phyloP scores from a whole-genome alignment of 1,140 invertebrate species.

The Magallana angulata region DNA sequence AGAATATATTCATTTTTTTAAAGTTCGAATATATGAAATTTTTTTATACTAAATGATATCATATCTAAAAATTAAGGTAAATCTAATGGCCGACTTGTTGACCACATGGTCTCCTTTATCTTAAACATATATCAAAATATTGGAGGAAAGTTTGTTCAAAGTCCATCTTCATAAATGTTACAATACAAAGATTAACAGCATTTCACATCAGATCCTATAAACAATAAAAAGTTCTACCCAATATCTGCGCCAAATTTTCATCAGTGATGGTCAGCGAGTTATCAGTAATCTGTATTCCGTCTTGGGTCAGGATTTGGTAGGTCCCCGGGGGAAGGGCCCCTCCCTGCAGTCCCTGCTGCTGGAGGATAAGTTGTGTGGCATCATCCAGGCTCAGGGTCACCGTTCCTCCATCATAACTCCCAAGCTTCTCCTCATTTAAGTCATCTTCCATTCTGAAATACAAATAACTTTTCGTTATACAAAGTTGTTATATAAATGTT shows the following conservation, averaged over 20 bases:
- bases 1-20: too few relatives aligned
- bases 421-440: constrained; percentile 2
- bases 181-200: too few relatives aligned
- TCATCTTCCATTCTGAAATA: constrained; percentile 48
- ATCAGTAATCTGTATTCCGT: constrained; percentile 54
- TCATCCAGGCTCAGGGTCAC: constrained; percentile 70
- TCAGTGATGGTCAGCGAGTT: constrained; percentile 36
- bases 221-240: background rate
- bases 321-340: constrained; percentile 65
- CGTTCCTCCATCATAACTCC: constrained; percentile 51
- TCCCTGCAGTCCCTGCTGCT: constrained; percentile 63
- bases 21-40: too few relatives aligned
- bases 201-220: too few relatives aligned
- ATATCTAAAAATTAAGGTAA: too few relatives aligned
- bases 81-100: too few relatives aligned
- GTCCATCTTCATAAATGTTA: too few relatives aligned
- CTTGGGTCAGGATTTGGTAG: constrained; percentile 67
- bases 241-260: background rate
- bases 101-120: too few relatives aligned
- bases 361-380: constrained; percentile 66
- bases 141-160: too few relatives aligned
- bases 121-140: too few relatives aligned
- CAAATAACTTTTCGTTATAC: background rate
- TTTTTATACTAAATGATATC: too few relatives aligned
- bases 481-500: background rate